A percentile compares a stretch with the other conserved stretches of the same genome.
These are phyloP conservation scores for Nematopogon swammerdamellus DNA, from an alignment of 2,888 invertebrate genomes.

Conservation along the genomic window DNA sequence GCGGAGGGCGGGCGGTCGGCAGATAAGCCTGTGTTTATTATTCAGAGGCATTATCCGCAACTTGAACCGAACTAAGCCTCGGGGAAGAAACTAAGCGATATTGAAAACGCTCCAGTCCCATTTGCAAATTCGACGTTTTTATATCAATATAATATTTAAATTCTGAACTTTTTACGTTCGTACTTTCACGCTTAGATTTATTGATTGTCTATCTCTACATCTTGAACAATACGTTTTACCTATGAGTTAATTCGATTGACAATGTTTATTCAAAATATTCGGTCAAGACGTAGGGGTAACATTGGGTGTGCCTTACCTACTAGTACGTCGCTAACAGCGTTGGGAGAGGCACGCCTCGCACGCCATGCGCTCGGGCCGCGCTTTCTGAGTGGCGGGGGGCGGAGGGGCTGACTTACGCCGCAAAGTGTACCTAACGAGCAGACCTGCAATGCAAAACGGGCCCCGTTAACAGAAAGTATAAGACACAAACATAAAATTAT, in stretches of 20 bases:
- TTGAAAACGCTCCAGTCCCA: too few relatives aligned
- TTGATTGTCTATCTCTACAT: too few relatives aligned
- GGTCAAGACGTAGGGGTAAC: too few relatives aligned
- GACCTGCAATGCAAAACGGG: slow-evolving; percentile 58
- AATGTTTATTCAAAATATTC: too few relatives aligned
- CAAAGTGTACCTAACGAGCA: slow-evolving; percentile 60
- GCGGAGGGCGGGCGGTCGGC: not conserved
- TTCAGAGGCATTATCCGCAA: not conserved
- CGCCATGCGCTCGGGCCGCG: slow-evolving; percentile 51
- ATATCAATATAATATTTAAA: too few relatives aligned
- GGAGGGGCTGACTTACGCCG: slow-evolving; percentile 57
- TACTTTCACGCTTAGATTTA: too few relatives aligned
- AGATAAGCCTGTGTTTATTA: not conserved
- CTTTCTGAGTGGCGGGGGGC: slow-evolving; percentile 46
- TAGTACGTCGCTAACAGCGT: slow-evolving; percentile 52
- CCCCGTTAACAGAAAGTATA: slow-evolving; percentile 53
- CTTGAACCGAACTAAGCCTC: not conserved
- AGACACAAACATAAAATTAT: slow-evolving; percentile 35
- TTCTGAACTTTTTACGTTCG: too few relatives aligned
- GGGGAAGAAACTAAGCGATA: too few relatives aligned
- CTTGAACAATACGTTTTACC: too few relatives aligned
- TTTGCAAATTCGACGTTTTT: too few relatives aligned
- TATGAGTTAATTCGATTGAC: too few relatives aligned
- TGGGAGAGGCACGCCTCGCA: slow-evolving; percentile 58
- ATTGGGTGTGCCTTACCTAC: not conserved